These are phyloP conservation scores for Cheumatopsyche charites DNA, from an alignment of 1,140 invertebrate genomes.

Conservation along the genomic window DNA sequence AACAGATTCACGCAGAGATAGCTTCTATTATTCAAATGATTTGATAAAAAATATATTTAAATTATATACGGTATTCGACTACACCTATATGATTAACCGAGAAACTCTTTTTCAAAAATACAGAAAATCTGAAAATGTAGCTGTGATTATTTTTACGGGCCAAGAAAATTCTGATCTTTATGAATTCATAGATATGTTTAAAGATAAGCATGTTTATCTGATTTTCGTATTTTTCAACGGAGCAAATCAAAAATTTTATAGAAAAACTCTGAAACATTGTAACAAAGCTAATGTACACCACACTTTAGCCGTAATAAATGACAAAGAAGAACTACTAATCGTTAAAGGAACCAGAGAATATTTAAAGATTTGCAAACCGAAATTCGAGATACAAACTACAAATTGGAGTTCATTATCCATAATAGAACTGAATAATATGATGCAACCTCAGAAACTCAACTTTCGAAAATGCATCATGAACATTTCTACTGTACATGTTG, in stretches of 20 bases:
- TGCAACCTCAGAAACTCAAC: neutral
- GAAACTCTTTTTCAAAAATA: too few species aligned
- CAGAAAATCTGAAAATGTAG: too few species aligned
- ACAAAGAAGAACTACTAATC: neutral
- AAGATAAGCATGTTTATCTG: neutral
- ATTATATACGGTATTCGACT: too few species aligned
- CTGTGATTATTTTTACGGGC: neutral
- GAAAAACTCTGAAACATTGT: neutral
- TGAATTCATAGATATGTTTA: neutral
- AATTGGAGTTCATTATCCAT: neutral
- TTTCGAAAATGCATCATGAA: neutral
- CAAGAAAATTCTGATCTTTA: conserved; percentile 1
- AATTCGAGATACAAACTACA: neutral
- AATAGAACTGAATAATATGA: neutral
- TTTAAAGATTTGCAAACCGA: neutral
- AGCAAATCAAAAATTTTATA: neutral
- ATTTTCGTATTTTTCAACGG: conserved; percentile 18
- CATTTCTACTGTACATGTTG: neutral
- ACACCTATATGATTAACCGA: too few species aligned
- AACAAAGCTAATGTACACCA: neutral
- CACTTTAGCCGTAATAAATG: neutral
- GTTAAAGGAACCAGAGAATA: neutral
- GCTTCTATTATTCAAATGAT: too few species aligned
- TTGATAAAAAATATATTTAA: too few species aligned
- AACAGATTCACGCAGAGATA: too few species aligned